These are phyloP conservation scores for Helarctos malayanus DNA, from an alignment of 2,797 vertebrate genomes.

Conservation along the genomic window DNA sequence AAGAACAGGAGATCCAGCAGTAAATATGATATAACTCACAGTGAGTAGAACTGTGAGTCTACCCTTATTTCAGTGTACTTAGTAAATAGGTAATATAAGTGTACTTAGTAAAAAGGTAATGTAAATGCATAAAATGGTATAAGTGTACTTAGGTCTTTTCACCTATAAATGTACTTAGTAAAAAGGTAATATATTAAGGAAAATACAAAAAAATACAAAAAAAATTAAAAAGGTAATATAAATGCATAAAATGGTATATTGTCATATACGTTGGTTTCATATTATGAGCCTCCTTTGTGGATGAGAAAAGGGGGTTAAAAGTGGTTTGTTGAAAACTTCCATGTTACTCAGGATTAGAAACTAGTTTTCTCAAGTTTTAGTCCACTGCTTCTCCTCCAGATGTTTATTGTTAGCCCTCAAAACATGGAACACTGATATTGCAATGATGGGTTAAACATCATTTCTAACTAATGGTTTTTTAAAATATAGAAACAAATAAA, in stretches of 20 bases:
- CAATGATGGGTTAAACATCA: conserved; percentile 18
- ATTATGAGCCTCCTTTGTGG: not conserved
- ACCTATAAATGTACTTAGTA: not conserved
- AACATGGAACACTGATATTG: not conserved
- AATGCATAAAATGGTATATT: not conserved
- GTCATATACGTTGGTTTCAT: not conserved
- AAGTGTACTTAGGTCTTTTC: not conserved
- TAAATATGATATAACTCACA: not conserved
- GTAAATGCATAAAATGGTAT: not conserved
- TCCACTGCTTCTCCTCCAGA: not conserved
- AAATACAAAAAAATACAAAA: no score
- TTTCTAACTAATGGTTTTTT: conserved; percentile 27
- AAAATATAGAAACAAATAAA: not conserved
- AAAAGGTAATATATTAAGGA: not conserved
- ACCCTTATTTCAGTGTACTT: not conserved
- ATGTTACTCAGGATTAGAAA: not conserved
- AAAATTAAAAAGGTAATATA: not conserved
- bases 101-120: no score
- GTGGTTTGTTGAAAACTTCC: not conserved
- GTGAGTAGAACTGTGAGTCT: not conserved
- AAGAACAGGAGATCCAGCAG: not conserved
- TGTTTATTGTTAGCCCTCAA: not conserved
- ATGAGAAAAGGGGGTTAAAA: not conserved
- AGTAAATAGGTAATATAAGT: not conserved
- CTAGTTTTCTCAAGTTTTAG: not conserved